These are phyloP conservation scores for Papilio xuthus DNA, from an alignment of 1,140 invertebrate genomes.

Conservation along the genomic window DNA sequence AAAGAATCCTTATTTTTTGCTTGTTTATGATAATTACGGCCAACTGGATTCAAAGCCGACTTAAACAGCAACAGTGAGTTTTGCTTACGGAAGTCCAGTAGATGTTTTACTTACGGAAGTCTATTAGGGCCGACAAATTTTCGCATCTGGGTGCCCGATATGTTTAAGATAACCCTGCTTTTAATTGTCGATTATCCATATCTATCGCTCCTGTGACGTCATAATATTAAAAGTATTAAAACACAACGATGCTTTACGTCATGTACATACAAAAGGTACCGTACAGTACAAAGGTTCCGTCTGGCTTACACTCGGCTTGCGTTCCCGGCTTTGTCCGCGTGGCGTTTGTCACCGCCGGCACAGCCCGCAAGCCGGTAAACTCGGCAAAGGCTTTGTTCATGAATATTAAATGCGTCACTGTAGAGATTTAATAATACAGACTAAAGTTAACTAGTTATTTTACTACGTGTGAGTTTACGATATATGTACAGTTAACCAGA, in stretches of 20 bases:
- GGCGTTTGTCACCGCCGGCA: neutral
- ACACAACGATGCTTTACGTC: neutral
- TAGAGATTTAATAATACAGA: neutral
- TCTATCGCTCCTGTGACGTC: neutral
- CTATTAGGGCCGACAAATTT: too few species aligned
- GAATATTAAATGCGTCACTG: conserved; percentile 7
- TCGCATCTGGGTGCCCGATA: too few species aligned
- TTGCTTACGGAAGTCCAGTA: too few species aligned
- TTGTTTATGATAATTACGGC: too few species aligned
- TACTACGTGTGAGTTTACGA: neutral
- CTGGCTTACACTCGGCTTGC: conserved; percentile 10
- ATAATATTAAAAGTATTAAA: conserved; percentile 16
- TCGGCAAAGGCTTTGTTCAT: conserved; percentile 14
- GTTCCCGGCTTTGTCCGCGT: neutral
- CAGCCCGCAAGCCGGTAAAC: neutral
- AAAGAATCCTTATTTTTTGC: too few species aligned
- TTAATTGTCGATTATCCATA: too few species aligned
- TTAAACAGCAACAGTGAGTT: too few species aligned
- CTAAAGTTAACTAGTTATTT: neutral
- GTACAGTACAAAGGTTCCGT: conserved; percentile 8
- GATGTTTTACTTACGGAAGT: too few species aligned
- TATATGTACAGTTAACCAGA: too few species aligned
- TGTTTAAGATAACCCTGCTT: too few species aligned
- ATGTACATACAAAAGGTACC: neutral
- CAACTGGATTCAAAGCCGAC: too few species aligned